A percentile compares a stretch with the other conserved stretches of the same genome.
These are phyloP conservation scores for Tiliacea citrago DNA, from an alignment of 2,888 invertebrate genomes.

Conservation along the genomic window DNA sequence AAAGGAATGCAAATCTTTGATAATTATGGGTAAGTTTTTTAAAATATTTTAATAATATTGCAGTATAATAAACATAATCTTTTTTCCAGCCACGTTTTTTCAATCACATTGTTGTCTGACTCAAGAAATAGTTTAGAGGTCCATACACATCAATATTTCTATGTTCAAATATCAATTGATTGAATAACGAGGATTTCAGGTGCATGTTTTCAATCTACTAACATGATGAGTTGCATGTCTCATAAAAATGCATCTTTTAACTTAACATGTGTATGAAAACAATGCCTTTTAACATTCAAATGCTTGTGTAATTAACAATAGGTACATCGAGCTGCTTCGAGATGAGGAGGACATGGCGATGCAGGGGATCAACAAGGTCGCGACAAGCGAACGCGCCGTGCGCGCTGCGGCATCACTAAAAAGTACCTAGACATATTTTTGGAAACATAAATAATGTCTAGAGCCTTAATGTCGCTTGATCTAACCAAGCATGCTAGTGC, in stretches of 20 bases:
- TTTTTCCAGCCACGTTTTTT: not conserved
- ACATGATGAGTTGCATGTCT: slow-evolving; percentile 23
- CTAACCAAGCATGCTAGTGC: slow-evolving; percentile 18
- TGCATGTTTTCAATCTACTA: slow-evolving; percentile 26
- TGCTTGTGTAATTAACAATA: slow-evolving; percentile 52
- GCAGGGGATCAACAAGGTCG: not conserved
- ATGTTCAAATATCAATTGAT: slow-evolving; percentile 10
- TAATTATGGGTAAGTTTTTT: slow-evolving; percentile 93
- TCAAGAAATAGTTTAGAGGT: not conserved
- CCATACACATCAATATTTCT: not conserved
- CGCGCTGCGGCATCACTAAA: slow-evolving; percentile 6
- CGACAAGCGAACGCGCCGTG: not conserved
- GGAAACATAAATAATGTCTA: slow-evolving; percentile 30
- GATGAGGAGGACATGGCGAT: not conserved
- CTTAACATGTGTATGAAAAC: slow-evolving; percentile 9
- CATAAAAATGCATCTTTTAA: slow-evolving; percentile 8
- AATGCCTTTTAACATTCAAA: slow-evolving; percentile 34
- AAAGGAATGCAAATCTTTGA: slow-evolving; percentile 94
- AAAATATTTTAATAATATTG: too few species aligned
- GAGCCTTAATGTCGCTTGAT: slow-evolving; percentile 2
- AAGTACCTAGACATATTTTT: slow-evolving; percentile 39
- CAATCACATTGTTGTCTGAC: not conserved
- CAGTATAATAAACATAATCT: too few species aligned
- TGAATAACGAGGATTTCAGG: slow-evolving; percentile 3
- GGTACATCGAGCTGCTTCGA: slow-evolving; percentile 30